Percentiles rank a stretch among this genome's conserved stretches.
Evolutionary conservation across 92 coral and sea anemone species (phyloP).

Genomic region (Epizoanthus ramosus): DNA sequence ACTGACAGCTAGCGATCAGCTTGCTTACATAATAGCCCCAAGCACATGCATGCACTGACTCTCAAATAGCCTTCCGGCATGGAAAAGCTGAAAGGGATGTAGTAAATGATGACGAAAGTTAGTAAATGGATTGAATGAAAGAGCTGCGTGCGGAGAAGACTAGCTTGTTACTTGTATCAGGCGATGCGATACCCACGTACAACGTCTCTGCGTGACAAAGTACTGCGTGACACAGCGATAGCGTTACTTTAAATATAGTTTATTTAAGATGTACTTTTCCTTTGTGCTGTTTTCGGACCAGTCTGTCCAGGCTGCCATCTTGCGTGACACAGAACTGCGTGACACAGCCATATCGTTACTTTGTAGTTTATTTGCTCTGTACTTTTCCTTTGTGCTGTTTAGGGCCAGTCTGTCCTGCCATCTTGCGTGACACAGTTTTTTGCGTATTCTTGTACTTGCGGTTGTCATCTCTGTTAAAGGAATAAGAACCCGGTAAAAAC

Average conservation of each 20-base stretch:
- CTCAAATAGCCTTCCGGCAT: too few relatives aligned
- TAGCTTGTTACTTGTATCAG: too few relatives aligned
- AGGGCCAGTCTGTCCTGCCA: constrained; percentile 39
- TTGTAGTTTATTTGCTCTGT: constrained; percentile 41
- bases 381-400: constrained; percentile 62
- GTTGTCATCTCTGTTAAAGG: constrained; percentile 74
- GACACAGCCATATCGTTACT: background rate
- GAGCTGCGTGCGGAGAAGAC: too few relatives aligned
- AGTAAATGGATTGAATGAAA: too few relatives aligned
- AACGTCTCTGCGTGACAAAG: background rate
- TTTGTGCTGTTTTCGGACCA: constrained; percentile 39
- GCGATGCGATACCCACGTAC: too few relatives aligned
- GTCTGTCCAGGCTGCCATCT: too few relatives aligned
- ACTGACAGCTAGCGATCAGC: too few relatives aligned
- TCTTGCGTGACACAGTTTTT: constrained; percentile 85
- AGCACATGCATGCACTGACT: too few relatives aligned
- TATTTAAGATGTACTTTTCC: constrained; percentile 62
- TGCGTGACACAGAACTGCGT: background rate
- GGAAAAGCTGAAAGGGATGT: too few relatives aligned
- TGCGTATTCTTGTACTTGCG: constrained; percentile 71
- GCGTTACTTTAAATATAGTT: background rate
- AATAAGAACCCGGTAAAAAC: constrained; percentile 1
- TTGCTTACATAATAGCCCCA: too few relatives aligned
- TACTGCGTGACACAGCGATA: background rate
- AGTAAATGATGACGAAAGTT: too few relatives aligned